Base-by-base conservation (phyloP, 2,797 vertebrate species). In the Nannoperca obscura region DNA sequence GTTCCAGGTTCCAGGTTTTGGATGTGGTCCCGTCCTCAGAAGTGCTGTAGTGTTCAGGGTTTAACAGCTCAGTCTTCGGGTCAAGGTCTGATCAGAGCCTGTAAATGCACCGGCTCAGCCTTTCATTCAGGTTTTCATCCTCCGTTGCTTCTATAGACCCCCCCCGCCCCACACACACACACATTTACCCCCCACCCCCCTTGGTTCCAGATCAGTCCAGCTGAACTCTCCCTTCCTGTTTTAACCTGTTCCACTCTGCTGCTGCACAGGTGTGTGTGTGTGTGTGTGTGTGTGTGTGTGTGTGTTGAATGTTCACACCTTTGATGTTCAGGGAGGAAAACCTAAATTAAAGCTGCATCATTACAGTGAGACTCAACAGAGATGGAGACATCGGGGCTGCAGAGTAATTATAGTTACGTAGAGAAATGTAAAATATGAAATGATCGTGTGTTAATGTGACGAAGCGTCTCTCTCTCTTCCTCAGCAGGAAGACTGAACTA, bases 21-120 rank as follows among this genome's bases (percentile, higher is more conserved):
- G 54, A 17, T 11, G 15, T 4, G 59, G 69, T 80, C 70, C 50
- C 74, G 73, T 20, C 32, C 53, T 66, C 71, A 73, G 67, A 66
- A 54, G 61, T 52, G 50, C 55, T 63, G 77, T 36, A 60, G 67
- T 74, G 58, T 75, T 72, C 13, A 38, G 66, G 81, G 62, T 86
- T 80, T 71, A 76, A 55, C 57, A 52, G 74, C 71, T 81, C 27
- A 12, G 74, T 47, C 74, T 78, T 27, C 58, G 22, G 83, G 74
- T 86, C 79, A 50, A 38, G 57, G 71, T 87, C 62, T 76, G 80
- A 86, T 87, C 81, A 75, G 60, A 87, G 55, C 14, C 66, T 54
- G 49, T 57, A 86, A 82, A 86, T 86, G 79, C 77, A 52, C 58
- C 20, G 3, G 73, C 63, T 79, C 63, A 64, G 73, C 40, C 54